Evolutionary conservation across 2,888 invertebrate genomes (phyloP).

Genomic region (Pyrrhosoma nymphula): DNA sequence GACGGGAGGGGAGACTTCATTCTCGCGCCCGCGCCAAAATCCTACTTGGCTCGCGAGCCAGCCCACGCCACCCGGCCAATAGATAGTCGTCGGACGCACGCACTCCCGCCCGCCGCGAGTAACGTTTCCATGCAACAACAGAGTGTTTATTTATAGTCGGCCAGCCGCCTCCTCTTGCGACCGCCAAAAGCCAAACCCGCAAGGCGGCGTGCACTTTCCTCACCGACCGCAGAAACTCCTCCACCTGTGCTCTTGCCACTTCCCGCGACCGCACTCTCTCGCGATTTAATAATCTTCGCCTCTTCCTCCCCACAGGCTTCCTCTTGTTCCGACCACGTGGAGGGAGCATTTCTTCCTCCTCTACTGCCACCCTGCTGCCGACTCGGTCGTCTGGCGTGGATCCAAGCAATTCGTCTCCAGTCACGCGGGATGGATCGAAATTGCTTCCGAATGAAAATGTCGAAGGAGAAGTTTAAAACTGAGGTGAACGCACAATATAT

Average conservation of each 20-base stretch:
- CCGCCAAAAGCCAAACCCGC: not conserved
- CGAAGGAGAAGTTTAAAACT: too few relatives aligned
- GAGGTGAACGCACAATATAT: too few relatives aligned
- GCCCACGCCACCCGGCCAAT: not conserved
- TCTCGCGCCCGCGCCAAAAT: not conserved
- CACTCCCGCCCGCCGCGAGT: not conserved
- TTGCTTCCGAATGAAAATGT: too few relatives aligned
- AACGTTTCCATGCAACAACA: not conserved
- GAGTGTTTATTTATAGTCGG: not conserved
- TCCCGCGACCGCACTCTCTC: not conserved
- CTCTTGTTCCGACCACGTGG: not conserved
- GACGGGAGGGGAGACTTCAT: not conserved
- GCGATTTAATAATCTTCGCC: not conserved
- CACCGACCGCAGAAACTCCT: not conserved
- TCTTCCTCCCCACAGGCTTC: not conserved
- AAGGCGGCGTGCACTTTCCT: not conserved
- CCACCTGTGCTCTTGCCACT: not conserved
- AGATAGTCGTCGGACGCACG: not conserved
- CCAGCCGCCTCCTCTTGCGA: not conserved
- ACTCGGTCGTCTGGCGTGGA: not conserved
- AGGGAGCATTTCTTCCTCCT: not conserved
- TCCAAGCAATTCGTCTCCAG: not conserved
- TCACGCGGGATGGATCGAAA: not conserved
- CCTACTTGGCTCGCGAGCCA: not conserved
- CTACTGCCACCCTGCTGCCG: not conserved